Conservation (phyloP, 1,140 invertebrate species). For the Portunus trituberculatus region DNA sequence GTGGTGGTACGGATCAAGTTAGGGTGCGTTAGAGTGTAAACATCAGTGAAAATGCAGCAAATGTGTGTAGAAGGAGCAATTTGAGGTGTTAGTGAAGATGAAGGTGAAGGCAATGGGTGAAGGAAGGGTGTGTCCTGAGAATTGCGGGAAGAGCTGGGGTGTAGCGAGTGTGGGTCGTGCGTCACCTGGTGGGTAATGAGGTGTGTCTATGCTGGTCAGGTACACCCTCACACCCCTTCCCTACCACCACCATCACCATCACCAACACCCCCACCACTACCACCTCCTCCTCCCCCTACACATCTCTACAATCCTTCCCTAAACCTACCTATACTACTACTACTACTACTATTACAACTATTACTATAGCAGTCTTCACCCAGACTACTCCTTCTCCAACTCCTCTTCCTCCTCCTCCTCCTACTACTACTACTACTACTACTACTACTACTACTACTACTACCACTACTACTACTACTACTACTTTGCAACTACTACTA, state of each 20-base stretch:
- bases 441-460: conserved; percentile 30
- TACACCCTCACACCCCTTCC: not conserved
- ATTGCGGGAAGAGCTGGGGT: not conserved
- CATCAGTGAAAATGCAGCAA: not conserved
- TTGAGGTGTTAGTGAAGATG: not conserved
- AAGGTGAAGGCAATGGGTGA: not conserved
- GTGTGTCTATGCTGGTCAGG: not conserved
- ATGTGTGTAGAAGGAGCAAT: not conserved
- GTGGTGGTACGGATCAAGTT: not conserved
- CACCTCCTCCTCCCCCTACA: not conserved
- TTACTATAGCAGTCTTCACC: not conserved
- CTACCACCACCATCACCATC: too few relatives aligned
- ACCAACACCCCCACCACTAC: not conserved
- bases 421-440: conserved; percentile 30
- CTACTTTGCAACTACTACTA: conserved; percentile 21
- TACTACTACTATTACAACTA: not conserved
- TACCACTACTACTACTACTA: conserved; percentile 26
- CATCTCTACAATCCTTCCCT: too few relatives aligned
- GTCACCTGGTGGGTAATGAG: conserved; percentile 11
- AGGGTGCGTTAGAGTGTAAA: not conserved
- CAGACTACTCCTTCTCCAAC: too few relatives aligned
- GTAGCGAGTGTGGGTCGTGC: not conserved
- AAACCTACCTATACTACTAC: not conserved
- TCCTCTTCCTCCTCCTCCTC: too few relatives aligned
- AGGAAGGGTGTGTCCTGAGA: not conserved